A percentile compares a stretch with the other conserved stretches of the same genome.
Conservation (phyloP, 2,113 vertebrate species). For the Danio rerio region DNA sequence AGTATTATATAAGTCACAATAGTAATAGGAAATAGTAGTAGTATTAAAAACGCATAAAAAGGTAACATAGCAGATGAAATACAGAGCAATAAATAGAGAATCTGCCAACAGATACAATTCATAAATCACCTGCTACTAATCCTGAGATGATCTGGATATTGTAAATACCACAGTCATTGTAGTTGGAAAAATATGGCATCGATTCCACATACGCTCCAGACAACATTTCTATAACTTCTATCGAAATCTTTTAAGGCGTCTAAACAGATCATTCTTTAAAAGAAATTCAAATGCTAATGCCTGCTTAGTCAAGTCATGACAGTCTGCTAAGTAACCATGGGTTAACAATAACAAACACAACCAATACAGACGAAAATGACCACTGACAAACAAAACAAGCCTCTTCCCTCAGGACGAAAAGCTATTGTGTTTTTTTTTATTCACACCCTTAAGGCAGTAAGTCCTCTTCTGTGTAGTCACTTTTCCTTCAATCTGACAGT, state of each 20-base stretch:
- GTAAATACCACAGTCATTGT: not conserved
- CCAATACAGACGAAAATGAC: slow-evolving; percentile 5
- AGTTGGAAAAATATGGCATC: not conserved
- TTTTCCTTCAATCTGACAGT: not conserved
- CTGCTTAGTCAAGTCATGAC: slow-evolving; percentile 25
- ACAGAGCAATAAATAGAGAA: not conserved
- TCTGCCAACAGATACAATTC: not conserved
- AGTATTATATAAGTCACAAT: too few species aligned
- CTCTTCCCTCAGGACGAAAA: not conserved
- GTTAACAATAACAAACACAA: slow-evolving; percentile 47
- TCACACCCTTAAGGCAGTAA: not conserved
- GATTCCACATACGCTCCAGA: not conserved
- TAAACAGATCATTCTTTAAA: slow-evolving; percentile 11
- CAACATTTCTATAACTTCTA: not conserved
- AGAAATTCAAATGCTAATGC: slow-evolving; percentile 8
- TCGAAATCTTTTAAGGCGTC: not conserved
- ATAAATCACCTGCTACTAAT: not conserved
- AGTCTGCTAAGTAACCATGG: slow-evolving; percentile 41
- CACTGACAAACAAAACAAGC: not conserved
- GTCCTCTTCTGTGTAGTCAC: not conserved
- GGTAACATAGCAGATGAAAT: too few species aligned
- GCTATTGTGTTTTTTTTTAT: not conserved
- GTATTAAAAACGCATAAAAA: not conserved
- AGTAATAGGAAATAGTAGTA: too few species aligned
- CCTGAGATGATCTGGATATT: not conserved